A percentile compares a stretch with the other conserved stretches of the same genome.
Evolutionary conservation across 1,140 invertebrate genomes (phyloP).

Genomic region (Dinothrombium tinctorium): DNA sequence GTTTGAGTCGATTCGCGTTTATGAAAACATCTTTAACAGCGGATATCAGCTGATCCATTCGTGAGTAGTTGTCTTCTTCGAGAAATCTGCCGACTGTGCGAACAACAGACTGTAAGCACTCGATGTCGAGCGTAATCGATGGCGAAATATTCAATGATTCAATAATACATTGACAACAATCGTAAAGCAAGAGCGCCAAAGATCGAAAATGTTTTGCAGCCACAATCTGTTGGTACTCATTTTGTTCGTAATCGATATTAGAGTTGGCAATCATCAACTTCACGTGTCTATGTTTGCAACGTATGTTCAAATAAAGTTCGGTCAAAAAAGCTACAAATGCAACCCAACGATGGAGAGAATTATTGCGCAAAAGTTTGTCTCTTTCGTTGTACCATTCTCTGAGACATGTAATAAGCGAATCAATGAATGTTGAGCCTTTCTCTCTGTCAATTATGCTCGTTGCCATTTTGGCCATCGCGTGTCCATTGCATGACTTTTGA

Average conservation of each 20-base stretch:
- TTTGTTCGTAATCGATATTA: not conserved
- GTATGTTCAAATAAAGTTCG: conserved; percentile 35
- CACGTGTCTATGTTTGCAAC: conserved; percentile 5
- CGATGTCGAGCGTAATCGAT: conserved; percentile 32
- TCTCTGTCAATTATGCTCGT: conserved; percentile 55
- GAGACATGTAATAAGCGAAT: conserved; percentile 60
- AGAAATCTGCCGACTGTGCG: conserved; percentile 61
- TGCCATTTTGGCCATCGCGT: conserved; percentile 51
- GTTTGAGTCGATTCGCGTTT: conserved; percentile 23
- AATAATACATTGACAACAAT: not conserved
- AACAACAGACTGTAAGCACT: conserved; percentile 60
- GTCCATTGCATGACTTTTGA: conserved; percentile 45
- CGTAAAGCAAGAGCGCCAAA: conserved; percentile 1
- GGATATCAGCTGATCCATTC: conserved; percentile 45
- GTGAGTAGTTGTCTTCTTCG: conserved; percentile 46
- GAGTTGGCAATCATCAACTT: not conserved
- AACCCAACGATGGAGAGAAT: conserved; percentile 29
- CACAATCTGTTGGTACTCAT: not conserved
- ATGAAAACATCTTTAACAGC: conserved; percentile 61
- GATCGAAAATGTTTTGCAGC: not conserved
- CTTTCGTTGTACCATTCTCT: conserved; percentile 70
- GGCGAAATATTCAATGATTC: conserved; percentile 3
- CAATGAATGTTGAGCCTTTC: conserved; percentile 61
- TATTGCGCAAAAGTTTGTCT: conserved; percentile 27
- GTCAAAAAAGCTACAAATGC: conserved; percentile 66